Evolutionary conservation across 2,797 vertebrate species (phyloP), one percentile per base, ranked within the genome.

Genomic region (Sylvia borin): DNA sequence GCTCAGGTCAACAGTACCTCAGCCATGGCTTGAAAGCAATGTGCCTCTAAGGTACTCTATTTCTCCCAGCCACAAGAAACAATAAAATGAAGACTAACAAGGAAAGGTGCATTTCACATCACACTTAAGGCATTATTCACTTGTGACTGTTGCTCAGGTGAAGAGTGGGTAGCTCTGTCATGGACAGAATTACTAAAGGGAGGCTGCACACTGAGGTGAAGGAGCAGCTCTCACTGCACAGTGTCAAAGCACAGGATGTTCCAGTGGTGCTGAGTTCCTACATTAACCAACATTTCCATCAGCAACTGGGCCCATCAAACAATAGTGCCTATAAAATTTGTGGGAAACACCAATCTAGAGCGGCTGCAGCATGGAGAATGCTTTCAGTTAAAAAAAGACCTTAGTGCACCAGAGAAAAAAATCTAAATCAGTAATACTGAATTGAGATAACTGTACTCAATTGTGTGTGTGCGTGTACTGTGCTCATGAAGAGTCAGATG

Each of bases 171-270:
- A 62, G 58, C 38, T 26, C 34, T 47, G 34, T 16, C 21, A 57
- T 9, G 11, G 50, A 47, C 24, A 91, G 82, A 92, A 57, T 48
- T 83, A 26, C 38, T 70, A 18, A 51, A 62, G 32, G 11, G 3
- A 74, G 13, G 34, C 24, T 16, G 42, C 48, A 68, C 25, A 21
- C 16, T 0, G 0, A 77, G 79, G 32, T 78, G 71, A 71, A 77
- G 25, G 27, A 65, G 34, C 38, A 78, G 53, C 34, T 88, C 24
- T 55, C 0, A 0, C 7, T 47, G 36, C 36, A 60, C 2, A 1
- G 11, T 74, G 14, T 11, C 65, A 82, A 76, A 87, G 34, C 45
- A 47, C 21, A 74, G 29, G 19, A 47, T n/a, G 27, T 21, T 57
- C 43, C 45, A 53, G 16, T 10, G 13, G 12, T 71, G 12, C 43